Evolutionary conservation across 2,888 invertebrate genomes (phyloP).

Genomic region (Macroteleia sp.): DNA sequence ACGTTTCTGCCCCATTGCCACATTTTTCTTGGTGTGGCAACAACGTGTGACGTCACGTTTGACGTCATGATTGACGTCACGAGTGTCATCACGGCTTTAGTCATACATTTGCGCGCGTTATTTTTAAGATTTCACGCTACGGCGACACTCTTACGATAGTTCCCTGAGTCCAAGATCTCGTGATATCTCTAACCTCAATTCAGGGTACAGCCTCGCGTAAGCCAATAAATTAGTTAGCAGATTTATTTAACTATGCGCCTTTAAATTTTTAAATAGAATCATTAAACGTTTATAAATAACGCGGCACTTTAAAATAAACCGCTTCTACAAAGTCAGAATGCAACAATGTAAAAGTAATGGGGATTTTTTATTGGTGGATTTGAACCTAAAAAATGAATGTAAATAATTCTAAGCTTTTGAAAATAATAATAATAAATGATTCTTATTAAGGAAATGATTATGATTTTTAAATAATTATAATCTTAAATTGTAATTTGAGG

Average conservation of each 20-base stretch:
- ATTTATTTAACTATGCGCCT: constrained; percentile 50
- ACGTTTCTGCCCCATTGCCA: constrained; percentile 12
- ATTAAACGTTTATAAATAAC: constrained; percentile 48
- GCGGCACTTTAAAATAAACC: constrained; percentile 33
- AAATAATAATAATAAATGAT: too few relatives aligned
- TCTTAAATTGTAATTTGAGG: too few relatives aligned
- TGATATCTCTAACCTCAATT: constrained; percentile 46
- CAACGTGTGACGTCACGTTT: constrained; percentile 37
- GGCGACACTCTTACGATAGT: constrained; percentile 41
- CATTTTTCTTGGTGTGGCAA: constrained; percentile 31
- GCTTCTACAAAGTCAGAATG: constrained; percentile 17
- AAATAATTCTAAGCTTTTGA: too few relatives aligned
- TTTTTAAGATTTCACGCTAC: constrained; percentile 39
- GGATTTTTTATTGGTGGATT: too few relatives aligned
- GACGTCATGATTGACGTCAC: constrained; percentile 56
- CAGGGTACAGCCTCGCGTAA: constrained; percentile 33
- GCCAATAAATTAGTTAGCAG: constrained; percentile 55
- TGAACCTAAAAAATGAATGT: too few relatives aligned
- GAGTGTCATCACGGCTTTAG: constrained; percentile 41
- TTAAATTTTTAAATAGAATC: constrained; percentile 49
- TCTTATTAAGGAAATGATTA: too few relatives aligned
- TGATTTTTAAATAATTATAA: too few relatives aligned
- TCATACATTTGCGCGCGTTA: constrained; percentile 36
- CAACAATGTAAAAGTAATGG: too few relatives aligned
- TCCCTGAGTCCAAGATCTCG: constrained; percentile 18